Evolutionary conservation across 2,888 invertebrate species (phyloP).

Genomic region (Lacanobia wlatinum): DNA sequence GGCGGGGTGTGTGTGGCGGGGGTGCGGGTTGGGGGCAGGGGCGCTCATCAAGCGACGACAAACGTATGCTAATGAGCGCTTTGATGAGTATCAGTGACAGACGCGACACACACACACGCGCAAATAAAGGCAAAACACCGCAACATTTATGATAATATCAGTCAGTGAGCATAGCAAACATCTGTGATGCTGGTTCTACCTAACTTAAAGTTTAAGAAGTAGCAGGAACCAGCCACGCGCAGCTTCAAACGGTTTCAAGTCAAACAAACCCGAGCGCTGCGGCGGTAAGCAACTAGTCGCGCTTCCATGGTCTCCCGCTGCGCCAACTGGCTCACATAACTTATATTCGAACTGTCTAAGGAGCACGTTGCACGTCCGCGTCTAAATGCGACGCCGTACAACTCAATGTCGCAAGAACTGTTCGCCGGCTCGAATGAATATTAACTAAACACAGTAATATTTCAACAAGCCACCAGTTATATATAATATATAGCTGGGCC

Average conservation of each 20-base stretch:
- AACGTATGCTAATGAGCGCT: conserved; percentile 53
- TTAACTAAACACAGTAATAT: no score
- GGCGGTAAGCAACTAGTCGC: neutral
- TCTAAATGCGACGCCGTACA: neutral
- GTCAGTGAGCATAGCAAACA: neutral
- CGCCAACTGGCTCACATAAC: no score
- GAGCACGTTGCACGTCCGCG: no score
- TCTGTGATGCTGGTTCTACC: neutral
- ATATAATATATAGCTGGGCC: neutral
- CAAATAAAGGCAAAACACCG: conserved; percentile 1
- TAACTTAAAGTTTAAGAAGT: neutral
- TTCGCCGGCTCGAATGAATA: no score
- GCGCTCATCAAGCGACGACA: conserved; percentile 56
- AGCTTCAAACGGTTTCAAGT: no score
- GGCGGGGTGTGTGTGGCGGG: neutral
- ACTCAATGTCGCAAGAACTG: neutral
- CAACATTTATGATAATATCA: neutral
- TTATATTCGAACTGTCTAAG: no score
- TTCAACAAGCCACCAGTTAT: neutral
- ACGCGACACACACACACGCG: conserved; percentile 16
- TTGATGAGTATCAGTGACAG: conserved; percentile 47
- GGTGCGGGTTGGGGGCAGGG: conserved; percentile 5
- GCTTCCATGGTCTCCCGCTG: no score
- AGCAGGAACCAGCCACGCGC: no score
- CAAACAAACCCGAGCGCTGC: neutral